These are phyloP conservation scores for Otus sunia DNA, from an alignment of 2,113 vertebrate species.

Conservation along the genomic window DNA sequence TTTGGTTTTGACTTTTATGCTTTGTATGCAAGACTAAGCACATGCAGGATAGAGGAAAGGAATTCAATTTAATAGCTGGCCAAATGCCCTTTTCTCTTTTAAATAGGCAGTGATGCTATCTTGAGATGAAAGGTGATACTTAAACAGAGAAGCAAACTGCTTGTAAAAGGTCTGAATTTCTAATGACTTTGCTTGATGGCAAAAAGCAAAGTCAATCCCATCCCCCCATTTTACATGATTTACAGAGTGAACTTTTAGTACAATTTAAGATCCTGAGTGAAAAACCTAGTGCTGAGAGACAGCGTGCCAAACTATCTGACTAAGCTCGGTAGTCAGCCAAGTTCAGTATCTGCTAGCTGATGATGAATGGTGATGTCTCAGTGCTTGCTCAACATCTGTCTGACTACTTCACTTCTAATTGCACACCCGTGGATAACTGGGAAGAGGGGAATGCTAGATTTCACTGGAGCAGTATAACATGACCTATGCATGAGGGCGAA, in stretches of 20 bases:
- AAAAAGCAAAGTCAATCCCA: not conserved
- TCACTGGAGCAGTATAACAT: not conserved
- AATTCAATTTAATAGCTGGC: not conserved
- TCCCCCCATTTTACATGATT: not conserved
- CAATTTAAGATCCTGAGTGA: conserved; percentile 1
- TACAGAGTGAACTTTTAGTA: not conserved
- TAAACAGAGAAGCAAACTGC: not conserved
- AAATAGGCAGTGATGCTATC: not conserved
- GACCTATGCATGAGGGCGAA: not conserved
- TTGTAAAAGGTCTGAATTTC: conserved; percentile 29
- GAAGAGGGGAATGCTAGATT: not conserved
- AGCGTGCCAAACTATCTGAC: conserved; percentile 29
- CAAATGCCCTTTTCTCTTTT: conserved; percentile 31
- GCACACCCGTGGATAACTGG: not conserved
- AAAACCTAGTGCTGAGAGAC: conserved; percentile 29
- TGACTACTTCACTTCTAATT: conserved; percentile 28
- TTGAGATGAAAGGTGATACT: conserved; percentile 34
- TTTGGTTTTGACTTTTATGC: not conserved
- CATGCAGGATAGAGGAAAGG: not conserved
- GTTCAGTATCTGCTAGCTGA: conserved; percentile 24
- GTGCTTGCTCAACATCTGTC: conserved; percentile 48
- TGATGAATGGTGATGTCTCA: conserved; percentile 23
- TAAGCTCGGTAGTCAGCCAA: conserved; percentile 23
- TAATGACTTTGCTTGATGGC: not conserved
- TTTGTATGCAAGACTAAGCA: not conserved